Conservation (phyloP, 2,113 vertebrate species). For the Haliaeetus leucogaster region DNA sequence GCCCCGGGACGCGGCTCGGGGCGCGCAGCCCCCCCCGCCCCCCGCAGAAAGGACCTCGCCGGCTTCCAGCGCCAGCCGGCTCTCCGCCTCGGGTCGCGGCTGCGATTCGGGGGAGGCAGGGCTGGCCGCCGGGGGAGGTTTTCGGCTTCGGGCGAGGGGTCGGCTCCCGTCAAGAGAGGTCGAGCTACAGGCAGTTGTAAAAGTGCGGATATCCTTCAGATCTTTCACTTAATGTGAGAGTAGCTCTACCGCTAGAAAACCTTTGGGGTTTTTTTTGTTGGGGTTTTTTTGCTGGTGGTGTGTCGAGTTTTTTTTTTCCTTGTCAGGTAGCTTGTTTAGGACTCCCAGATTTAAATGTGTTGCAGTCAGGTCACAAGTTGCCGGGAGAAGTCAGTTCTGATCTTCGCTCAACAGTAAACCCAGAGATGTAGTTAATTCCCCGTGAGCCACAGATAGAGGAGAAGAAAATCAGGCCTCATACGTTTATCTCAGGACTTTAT, state of each 20-base stretch:
- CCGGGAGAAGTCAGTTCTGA: neutral
- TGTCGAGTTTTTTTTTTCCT: too few relatives aligned
- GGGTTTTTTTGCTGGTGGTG: too few relatives aligned
- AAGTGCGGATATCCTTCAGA: neutral
- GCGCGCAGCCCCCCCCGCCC: too few relatives aligned
- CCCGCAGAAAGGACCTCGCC: accelerated
- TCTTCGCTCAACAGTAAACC: neutral
- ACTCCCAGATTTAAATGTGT: neutral
- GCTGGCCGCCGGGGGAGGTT: neutral
- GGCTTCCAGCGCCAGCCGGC: accelerated
- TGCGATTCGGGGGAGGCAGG: neutral
- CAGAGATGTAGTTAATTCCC: neutral
- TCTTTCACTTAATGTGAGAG: neutral
- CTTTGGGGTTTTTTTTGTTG: too few relatives aligned
- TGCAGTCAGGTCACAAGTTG: neutral
- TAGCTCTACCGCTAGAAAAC: neutral
- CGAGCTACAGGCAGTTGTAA: neutral
- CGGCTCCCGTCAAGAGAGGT: neutral
- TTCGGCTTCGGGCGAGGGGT: neutral
- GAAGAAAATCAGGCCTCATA: neutral
- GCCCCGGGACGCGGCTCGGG: neutral
- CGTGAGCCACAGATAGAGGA: neutral
- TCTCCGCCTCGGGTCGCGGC: neutral
- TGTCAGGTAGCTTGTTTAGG: neutral
- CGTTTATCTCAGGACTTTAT: neutral